phyloP scores from a whole-genome alignment of 2,113 vertebrate species.

The Daubentonia madagascariensis region DNA sequence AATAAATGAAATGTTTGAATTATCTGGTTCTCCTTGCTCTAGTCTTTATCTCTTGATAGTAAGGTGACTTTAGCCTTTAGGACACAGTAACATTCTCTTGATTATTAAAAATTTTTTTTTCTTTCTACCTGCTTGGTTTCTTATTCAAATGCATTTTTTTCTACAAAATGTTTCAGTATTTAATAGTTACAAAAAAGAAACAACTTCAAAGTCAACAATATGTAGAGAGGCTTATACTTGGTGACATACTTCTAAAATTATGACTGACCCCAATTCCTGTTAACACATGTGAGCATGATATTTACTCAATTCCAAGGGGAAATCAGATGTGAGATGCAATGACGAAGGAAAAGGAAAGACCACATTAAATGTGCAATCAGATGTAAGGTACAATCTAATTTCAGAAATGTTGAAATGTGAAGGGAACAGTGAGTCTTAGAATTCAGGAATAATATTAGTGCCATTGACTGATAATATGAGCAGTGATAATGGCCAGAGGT shows the following conservation, averaged over 20 bases:
- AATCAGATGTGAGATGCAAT: neutral
- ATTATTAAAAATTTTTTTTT: neutral
- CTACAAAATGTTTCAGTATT: neutral
- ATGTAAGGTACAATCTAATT: neutral
- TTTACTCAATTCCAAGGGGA: neutral
- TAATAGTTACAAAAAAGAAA: conserved; percentile 17
- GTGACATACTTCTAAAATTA: conserved; percentile 19
- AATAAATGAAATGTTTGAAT: conserved; percentile 46
- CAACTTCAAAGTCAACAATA: neutral
- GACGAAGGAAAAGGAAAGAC: conserved; percentile 6
- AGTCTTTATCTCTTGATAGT: neutral
- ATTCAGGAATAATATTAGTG: neutral
- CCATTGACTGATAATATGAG: neutral
- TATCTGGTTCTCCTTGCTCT: neutral
- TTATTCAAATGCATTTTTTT: conserved; percentile 26
- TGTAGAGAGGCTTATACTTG: conserved; percentile 5
- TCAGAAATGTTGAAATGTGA: neutral
- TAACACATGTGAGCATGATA: neutral
- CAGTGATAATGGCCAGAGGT: neutral
- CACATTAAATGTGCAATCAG: neutral
- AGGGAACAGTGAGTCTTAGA: neutral
- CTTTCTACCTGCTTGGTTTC: neutral
- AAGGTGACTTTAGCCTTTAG: conserved; percentile 37
- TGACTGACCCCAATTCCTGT: neutral
- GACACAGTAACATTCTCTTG: neutral